Conservation (phyloP, 2,888 invertebrate genomes). For the Doris montereyensis region DNA sequence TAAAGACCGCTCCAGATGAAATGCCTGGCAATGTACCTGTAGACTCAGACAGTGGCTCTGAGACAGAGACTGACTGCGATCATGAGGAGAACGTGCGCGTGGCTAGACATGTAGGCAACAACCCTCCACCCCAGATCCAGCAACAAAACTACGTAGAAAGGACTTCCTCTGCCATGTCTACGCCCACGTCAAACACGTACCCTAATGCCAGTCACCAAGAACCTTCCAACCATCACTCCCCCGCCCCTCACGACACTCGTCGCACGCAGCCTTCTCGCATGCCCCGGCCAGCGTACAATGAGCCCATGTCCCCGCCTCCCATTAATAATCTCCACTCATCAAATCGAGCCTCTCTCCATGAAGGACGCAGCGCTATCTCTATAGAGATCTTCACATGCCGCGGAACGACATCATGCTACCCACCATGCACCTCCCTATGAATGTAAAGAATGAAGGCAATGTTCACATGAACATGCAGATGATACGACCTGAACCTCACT, state of each 20-base stretch:
- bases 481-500: slow-evolving; percentile 36
- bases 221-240: slow-evolving; percentile 25
- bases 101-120: no score
- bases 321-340: no score
- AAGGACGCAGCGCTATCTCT: slow-evolving; percentile 22
- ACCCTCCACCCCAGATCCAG: no score
- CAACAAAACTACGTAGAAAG: slow-evolving; percentile 22
- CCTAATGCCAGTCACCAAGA: neutral
- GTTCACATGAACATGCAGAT: slow-evolving; percentile 18
- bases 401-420: slow-evolving; percentile 27
- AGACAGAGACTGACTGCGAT: slow-evolving; percentile 37
- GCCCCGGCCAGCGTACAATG: no score
- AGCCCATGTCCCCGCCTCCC: no score
- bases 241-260: slow-evolving; percentile 10
- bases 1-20: no score
- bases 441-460: neutral
- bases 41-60: slow-evolving; percentile 36
- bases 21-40: no score
- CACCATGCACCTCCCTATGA: slow-evolving; percentile 18
- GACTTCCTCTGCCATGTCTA: neutral
- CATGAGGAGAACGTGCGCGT: no score
- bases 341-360: slow-evolving; percentile 16
- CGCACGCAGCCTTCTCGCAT: slow-evolving; percentile 28
- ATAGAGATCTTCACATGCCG: slow-evolving; percentile 24
- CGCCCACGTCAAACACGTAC: neutral